A percentile compares a stretch with the other conserved stretches of the same genome.
These are phyloP conservation scores for Scaptomyza reducta DNA, from an alignment of 2,888 invertebrate genomes.

Conservation along the genomic window DNA sequence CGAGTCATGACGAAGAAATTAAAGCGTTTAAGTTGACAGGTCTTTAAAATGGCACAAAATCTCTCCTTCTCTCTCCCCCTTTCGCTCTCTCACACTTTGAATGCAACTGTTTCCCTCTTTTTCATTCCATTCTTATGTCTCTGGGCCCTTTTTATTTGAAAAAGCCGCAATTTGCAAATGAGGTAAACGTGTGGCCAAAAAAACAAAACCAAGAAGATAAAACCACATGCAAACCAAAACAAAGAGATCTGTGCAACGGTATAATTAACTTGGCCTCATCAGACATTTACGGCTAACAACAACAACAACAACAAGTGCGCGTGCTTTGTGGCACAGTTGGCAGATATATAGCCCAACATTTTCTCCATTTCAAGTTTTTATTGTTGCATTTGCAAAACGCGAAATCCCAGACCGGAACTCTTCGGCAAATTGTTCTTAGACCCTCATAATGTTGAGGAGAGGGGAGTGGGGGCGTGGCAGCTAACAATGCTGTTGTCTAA, in stretches of 20 bases:
- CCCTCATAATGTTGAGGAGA: conserved; percentile 46
- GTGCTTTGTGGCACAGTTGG: conserved; percentile 59
- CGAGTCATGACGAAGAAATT: conserved; percentile 52
- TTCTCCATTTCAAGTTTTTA: conserved; percentile 29
- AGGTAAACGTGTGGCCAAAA: conserved; percentile 56
- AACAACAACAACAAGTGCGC: conserved; percentile 46
- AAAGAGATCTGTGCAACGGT: conserved; percentile 70
- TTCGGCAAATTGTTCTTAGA: conserved; percentile 22
- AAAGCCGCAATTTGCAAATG: conserved; percentile 75
- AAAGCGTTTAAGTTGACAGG: conserved; percentile 58
- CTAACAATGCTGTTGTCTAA: conserved; percentile 59
- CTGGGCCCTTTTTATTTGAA: conserved; percentile 53
- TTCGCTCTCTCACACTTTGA: background rate
- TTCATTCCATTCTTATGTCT: background rate
- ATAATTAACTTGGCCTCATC: conserved; percentile 76
- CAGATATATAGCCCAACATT: conserved; percentile 7
- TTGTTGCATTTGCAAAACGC: conserved; percentile 57
- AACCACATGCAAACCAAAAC: conserved; percentile 40
- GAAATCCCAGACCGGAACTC: conserved; percentile 14
- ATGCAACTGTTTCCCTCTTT: background rate
- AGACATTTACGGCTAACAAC: conserved; percentile 65
- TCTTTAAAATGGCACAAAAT: conserved; percentile 61
- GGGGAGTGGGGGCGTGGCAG: background rate
- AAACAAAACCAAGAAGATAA: conserved; percentile 17
- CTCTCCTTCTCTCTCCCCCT: conserved; percentile 5